Base-by-base conservation (phyloP, 2,888 invertebrate species). In the Andrena fulva region DNA sequence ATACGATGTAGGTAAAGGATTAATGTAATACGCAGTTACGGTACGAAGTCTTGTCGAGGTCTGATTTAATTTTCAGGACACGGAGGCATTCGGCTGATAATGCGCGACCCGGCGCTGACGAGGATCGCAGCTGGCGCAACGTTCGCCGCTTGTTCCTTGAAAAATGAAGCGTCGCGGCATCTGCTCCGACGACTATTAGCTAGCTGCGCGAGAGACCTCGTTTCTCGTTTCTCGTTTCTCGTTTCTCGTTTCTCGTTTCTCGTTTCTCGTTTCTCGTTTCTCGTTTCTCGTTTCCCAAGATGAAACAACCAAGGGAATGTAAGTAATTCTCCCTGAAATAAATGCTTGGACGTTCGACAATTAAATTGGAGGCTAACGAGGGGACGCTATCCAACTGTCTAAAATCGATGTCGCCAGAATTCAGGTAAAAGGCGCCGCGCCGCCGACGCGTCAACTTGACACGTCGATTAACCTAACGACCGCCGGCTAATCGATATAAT, bases 11-110 rank as follows among this genome's bases (percentile, higher is more conserved):
- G n/a, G n/a, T n/a, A 64, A 82, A 77, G 77, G 77, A 83, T 68
- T 63, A 83, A 83, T 68, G 82, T 60, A 72, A 82, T 35, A 72
- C 29, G 76, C 54, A 50, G 69, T 52, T 62, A 20, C 68, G 20
- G 20, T 20, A 87, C 89, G 87, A 87, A 78, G 78, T 84, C 89
- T 88, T 84, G 80, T 84, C 75, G 80, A 84, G 77, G 76, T 70
- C 74, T 82, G 89, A 86, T 86, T 86, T 84, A 76, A 88, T 88
- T 86, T 84, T 76, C 84, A 71, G 80, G 80, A 67, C 85, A 71
- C 75, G 42, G 69, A 80, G 60, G 64, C 77, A 77, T 80, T 81
- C 75, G 85, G 60, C 67, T 50, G 84, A 85, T 80, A 84, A 84
- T 68, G 35, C 74, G 48, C 59, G 74, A 42, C 10, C 48, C 67